Evolutionary conservation across 1,140 invertebrate species (phyloP), one percentile per base, ranked within the genome.

Genomic region (Drosophila navojoa): DNA sequence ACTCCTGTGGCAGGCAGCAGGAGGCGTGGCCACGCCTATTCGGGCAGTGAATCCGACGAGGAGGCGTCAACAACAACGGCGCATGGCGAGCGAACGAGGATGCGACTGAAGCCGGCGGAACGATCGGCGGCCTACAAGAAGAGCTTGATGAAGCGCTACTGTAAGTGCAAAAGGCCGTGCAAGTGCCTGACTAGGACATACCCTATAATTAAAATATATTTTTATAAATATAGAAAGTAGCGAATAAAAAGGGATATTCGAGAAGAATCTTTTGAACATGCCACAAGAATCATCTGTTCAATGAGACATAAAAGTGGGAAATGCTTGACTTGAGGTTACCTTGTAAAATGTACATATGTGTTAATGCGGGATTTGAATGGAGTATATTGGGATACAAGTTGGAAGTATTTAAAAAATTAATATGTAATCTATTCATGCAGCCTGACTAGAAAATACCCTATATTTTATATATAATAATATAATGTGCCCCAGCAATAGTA

Each of bases 91-190:
- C 55, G 81, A 38, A 53, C 87, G n/a, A 74, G 84, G 54, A 84
- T 89, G 84, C 92, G 82, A 4, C 64, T 85, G 22, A 91, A 90
- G 92, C 92, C 74, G 90, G 94, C 93, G 59, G 93, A 93, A 61
- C 92, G 93, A 16, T 93, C 94, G 72, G 96, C 96, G 89, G 96
- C 96, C 19, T 97, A 97, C 93, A 97, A 97, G 93, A 97, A 97
- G 92, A 96, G 95, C 90, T 94, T 97, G 79, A 97, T 97, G 94
- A 96, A 96, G 93, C 94, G 96, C 94, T 97, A 97, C 93, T 95
- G 96, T 97, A 95, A 97, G 96, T 96, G 52, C 10, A 38, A 35
- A 29, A 35, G 7, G 40, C 25, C 32, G 6, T 6, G 15, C 7
- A 9, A 16, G 15, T 45, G 42, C 42, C 16, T 16, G 42, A 45